These are phyloP conservation scores for Nymphalis urticae DNA, from an alignment of 2,888 invertebrate species.

Conservation along the genomic window DNA sequence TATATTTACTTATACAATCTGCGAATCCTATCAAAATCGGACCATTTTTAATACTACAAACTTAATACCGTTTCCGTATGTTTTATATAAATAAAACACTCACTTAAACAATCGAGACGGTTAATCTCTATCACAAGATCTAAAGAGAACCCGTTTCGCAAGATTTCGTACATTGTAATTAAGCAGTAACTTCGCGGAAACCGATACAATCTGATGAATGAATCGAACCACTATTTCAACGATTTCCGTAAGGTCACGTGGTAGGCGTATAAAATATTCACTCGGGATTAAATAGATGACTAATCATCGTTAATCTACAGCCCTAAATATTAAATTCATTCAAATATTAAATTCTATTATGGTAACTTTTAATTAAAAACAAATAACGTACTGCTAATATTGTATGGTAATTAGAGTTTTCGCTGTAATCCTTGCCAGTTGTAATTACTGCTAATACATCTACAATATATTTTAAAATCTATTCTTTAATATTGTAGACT, in stretches of 20 bases:
- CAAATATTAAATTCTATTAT: background rate
- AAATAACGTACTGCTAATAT: too few relatives aligned
- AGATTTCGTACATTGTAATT: constrained; percentile 12
- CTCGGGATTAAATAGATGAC: background rate
- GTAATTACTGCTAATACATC: too few relatives aligned
- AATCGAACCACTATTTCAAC: constrained; percentile 16
- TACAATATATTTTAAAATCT: too few relatives aligned
- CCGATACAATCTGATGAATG: constrained; percentile 20
- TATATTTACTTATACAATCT: too few relatives aligned
- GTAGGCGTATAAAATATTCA: background rate
- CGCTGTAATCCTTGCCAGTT: too few relatives aligned
- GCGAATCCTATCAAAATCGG: too few relatives aligned
- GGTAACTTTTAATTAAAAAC: too few relatives aligned
- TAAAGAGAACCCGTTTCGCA: constrained; percentile 4
- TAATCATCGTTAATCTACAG: background rate
- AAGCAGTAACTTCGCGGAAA: constrained; percentile 19
- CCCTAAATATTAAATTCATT: background rate
- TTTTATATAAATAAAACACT: background rate
- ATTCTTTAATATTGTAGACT: too few relatives aligned
- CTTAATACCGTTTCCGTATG: too few relatives aligned
- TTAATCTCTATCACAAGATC: background rate
- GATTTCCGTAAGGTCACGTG: constrained; percentile 18
- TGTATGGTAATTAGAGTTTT: too few relatives aligned
- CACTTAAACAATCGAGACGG: background rate
- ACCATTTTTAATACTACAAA: too few relatives aligned